A percentile compares a stretch with the other conserved stretches of the same genome.
These are phyloP conservation scores for Onychomys torridus DNA, from an alignment of 2,797 vertebrate species.

Conservation along the genomic window DNA sequence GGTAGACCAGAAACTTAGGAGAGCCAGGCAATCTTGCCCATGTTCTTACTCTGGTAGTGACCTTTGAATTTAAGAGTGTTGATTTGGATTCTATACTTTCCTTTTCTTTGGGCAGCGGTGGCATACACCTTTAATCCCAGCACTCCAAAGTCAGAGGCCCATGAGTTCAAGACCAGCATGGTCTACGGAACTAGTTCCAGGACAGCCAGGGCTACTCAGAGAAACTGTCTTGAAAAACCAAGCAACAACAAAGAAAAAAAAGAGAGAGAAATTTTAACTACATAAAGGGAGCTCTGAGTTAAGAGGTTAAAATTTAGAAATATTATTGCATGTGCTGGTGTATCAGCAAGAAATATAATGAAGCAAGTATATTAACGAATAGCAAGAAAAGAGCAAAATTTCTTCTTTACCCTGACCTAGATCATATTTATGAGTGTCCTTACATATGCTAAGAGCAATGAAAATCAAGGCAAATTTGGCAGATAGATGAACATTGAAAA, in stretches of 20 bases:
- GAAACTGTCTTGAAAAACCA: too few relatives aligned
- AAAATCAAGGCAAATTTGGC: background rate
- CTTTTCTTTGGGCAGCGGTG: background rate
- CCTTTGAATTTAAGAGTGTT: conserved; percentile 66
- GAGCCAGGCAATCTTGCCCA: conserved; percentile 81
- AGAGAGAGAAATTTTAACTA: background rate
- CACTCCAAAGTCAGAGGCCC: too few relatives aligned
- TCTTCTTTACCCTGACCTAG: background rate
- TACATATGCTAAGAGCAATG: background rate
- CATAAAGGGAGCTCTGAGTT: background rate
- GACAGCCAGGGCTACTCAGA: too few relatives aligned
- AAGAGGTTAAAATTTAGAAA: background rate
- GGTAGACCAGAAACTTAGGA: conserved; percentile 86
- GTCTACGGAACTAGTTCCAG: too few relatives aligned
- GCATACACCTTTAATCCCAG: too few relatives aligned
- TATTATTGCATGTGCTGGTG: background rate
- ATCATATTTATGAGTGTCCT: background rate
- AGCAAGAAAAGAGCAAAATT: background rate
- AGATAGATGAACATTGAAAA: background rate
- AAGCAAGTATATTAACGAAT: background rate
- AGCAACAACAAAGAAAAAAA: too few relatives aligned
- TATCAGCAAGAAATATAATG: background rate
- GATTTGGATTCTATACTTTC: conserved; percentile 30
- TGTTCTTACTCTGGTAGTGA: conserved; percentile 71
- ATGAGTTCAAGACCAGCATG: too few relatives aligned